Evolutionary conservation across 1,140 invertebrate species (phyloP), one percentile per base, ranked within the genome.

Genomic region (Lucilia cuprina): DNA sequence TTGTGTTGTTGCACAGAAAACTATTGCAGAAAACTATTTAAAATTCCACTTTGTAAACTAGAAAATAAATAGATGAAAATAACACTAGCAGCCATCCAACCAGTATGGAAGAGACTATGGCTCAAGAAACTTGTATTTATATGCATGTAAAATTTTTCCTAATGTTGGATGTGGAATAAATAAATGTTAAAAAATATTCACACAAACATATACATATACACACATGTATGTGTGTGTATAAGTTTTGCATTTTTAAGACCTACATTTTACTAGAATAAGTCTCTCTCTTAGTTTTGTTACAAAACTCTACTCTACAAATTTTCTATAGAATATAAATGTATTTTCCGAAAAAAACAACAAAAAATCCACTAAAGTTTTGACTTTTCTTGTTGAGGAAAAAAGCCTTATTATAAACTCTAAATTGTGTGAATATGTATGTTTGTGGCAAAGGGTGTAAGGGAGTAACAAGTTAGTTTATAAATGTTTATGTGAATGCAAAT

Each of bases 41-140:
- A 70, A 70, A 70, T 70, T 70, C 65, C 65, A 70, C 65, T 70
- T 70, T 70, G 65, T 70, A 70, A 70, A 70, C 65, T 70, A 70
- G n/a, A 70, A 70, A 70, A 41, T 41, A 41, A 41, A 70, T 70
- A 70, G 65, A 70, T 70, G 65, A 70, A 10, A 70, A 70, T 21
- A 70, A 70, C 65, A 70, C 21, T 12, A 70, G 65, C 65, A 70
- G 3, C 50, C 50, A 55, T 21, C 21, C 65, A 70, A 70, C 65
- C 65, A 70, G 25, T 70, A 70, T 70, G 21, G 65, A 70, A 19
- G 65, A 70, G 19, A 70, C n/a, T n/a, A 70, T 70, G 19, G 19
- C n/a, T 70, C 17, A 70, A 70, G 65, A 21, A 70, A 70, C 65
- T 70, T 70, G 7, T 70, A 70, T 70, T 70, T 70, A 70, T 70